Evolutionary conservation across 2,797 vertebrate genomes (phyloP).

Genomic region (Lates japonicus): DNA sequence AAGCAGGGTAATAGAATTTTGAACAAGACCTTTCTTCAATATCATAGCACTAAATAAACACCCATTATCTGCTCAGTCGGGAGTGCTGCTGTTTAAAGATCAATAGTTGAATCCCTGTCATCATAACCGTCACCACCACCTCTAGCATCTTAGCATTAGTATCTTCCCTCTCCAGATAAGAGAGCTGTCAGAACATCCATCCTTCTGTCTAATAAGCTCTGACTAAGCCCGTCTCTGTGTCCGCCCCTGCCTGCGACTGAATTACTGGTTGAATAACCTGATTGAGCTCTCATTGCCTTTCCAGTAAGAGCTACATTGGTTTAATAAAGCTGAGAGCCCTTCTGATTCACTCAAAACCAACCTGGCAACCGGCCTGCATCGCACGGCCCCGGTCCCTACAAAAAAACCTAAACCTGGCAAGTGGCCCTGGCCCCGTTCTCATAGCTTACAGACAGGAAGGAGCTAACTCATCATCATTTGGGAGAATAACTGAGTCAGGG

Average conservation of each 20-base stretch:
- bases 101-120: constrained; percentile 55
- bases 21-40: constrained; percentile 16
- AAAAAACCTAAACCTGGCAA: constrained; percentile 38
- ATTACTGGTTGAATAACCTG: constrained; percentile 64
- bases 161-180: constrained; percentile 50
- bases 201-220: constrained; percentile 63
- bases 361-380: constrained; percentile 51
- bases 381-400: not conserved
- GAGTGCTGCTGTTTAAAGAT: constrained; percentile 44
- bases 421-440: constrained; percentile 23
- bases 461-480: constrained; percentile 25
- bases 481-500: constrained; percentile 59
- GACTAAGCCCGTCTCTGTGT: constrained; percentile 66
- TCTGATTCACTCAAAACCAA: constrained; percentile 47
- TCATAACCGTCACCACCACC: constrained; percentile 38
- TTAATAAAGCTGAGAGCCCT: constrained; percentile 69
- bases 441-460: constrained; percentile 39
- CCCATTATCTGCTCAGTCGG: constrained; percentile 41
- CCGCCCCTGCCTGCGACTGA: constrained; percentile 50
- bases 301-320: constrained; percentile 52
- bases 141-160: constrained; percentile 31
- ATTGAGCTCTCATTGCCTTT: constrained; percentile 60
- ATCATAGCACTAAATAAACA: constrained; percentile 41
- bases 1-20: constrained; percentile 21
- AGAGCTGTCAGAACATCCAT: constrained; percentile 63